Base-by-base conservation (phyloP, 2,113 vertebrate genomes). In the Drymodes brunneopygia region DNA sequence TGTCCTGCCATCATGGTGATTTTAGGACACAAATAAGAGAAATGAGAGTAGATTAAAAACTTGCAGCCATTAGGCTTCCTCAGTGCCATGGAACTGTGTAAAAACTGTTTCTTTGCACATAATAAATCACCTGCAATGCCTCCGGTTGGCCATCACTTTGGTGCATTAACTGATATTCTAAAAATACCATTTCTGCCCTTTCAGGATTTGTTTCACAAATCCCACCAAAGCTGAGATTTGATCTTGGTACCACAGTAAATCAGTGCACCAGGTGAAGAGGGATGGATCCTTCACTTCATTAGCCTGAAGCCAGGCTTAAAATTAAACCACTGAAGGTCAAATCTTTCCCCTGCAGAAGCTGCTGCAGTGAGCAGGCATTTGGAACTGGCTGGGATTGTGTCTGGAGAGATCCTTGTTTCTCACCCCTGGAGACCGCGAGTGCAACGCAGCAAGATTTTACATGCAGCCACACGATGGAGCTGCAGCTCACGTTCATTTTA, bases 381-480 rank as follows among this genome's bases (percentile, higher is more conserved):
- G 51, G 80, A 90, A 60, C 14, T 12, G 38, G n/a, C 62, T n/a
- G 57, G 11, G 51, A 54, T 53, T 64, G 65, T 22, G 7, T 12
- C 79, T 48, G 28, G 48, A 61, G 36, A 57, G 33, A 33, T 48
- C 36, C 61, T 33, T 8, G 11, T 16, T 75, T 45, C 60, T 23
- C 29, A 70, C 3, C 47, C 38, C 64, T 14, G 42, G 61, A 92
- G 38, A 47, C 23, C 3, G 0, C 0, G 19, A 23, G 35, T 4
- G 27, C 42, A 92, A 38, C 6, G 3, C 62, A 67, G 66, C 48
- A 89, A 17, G 22, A 57, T 16, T 91, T 60, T 50, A n/a, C 54
- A 66, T 40, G 64, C 60, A 81, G 71, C 97, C 97, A 96, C 95
- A 94, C 3, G 97, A 97, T 96, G 97, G 95, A 86, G 95, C 97